Evolutionary conservation across 1,140 invertebrate genomes (phyloP).

Genomic region (Drosophila suzukii): DNA sequence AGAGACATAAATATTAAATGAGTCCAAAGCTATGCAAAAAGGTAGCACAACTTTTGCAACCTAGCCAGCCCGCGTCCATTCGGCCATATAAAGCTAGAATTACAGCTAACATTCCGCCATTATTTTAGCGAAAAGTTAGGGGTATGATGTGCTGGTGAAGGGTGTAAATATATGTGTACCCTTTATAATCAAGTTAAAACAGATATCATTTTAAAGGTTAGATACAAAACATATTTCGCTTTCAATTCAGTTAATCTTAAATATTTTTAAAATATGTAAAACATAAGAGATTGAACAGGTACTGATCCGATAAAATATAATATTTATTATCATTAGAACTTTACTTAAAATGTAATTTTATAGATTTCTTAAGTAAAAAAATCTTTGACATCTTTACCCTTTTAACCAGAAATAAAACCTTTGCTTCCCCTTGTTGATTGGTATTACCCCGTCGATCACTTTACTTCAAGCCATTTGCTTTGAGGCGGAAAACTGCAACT

Average conservation of each 20-base stretch:
- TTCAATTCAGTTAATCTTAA: too few species aligned
- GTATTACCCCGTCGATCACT: conserved; percentile 1
- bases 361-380: too few species aligned
- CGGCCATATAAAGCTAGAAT: conserved; percentile 68
- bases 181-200: not conserved
- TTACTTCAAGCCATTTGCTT: conserved; percentile 5
- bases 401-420: too few species aligned
- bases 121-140: conserved; percentile 25
- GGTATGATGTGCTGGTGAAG: conserved; percentile 9
- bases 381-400: too few species aligned
- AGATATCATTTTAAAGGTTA: too few species aligned
- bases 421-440: not conserved
- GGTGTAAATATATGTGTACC: not conserved
- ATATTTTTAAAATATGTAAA: too few species aligned
- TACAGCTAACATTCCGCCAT: conserved; percentile 78
- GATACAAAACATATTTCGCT: too few species aligned
- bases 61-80: not conserved
- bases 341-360: too few species aligned
- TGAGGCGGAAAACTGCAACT: conserved; percentile 65
- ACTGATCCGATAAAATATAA: too few species aligned
- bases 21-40: conserved; percentile 82
- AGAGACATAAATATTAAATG: conserved; percentile 85
- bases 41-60: conserved; percentile 60
- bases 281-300: too few species aligned
- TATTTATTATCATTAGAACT: too few species aligned